Evolutionary conservation across 1,140 invertebrate genomes (phyloP).

Genomic region (Homarus americanus): DNA sequence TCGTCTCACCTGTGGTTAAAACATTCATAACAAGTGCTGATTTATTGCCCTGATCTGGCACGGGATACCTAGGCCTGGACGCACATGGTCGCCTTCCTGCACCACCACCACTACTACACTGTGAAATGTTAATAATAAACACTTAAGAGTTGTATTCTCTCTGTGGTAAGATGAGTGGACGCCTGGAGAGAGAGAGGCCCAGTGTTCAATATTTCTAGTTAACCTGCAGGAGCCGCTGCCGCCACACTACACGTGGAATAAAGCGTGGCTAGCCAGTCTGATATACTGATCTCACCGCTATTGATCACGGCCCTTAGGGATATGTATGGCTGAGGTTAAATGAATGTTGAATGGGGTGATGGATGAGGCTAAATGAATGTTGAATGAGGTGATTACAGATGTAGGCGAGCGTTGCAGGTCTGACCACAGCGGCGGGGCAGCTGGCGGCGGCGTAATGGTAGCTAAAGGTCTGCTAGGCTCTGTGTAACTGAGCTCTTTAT

Average conservation of each 20-base stretch:
- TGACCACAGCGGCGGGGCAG: not conserved
- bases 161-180: too few relatives aligned
- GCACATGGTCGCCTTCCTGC: not conserved
- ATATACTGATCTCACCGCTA: slow-evolving; percentile 31
- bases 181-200: not conserved
- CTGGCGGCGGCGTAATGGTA: too few relatives aligned
- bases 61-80: slow-evolving; percentile 29
- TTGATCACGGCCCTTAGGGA: slow-evolving; percentile 34
- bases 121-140: not conserved
- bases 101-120: not conserved
- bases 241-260: not conserved
- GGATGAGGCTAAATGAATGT: slow-evolving; percentile 52
- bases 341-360: slow-evolving; percentile 63
- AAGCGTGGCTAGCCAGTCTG: not conserved
- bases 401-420: slow-evolving; percentile 38
- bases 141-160: too few relatives aligned
- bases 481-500: not conserved
- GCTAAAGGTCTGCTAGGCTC: too few relatives aligned
- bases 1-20: slow-evolving; percentile 60
- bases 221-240: not conserved
- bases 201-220: not conserved
- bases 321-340: slow-evolving; percentile 58
- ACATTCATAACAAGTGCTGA: slow-evolving; percentile 69
- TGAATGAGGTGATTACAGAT: slow-evolving; percentile 67
- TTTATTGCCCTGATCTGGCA: slow-evolving; percentile 45